Evolutionary conservation across 1,140 invertebrate genomes (phyloP).

Genomic region (Lineus longissimus): DNA sequence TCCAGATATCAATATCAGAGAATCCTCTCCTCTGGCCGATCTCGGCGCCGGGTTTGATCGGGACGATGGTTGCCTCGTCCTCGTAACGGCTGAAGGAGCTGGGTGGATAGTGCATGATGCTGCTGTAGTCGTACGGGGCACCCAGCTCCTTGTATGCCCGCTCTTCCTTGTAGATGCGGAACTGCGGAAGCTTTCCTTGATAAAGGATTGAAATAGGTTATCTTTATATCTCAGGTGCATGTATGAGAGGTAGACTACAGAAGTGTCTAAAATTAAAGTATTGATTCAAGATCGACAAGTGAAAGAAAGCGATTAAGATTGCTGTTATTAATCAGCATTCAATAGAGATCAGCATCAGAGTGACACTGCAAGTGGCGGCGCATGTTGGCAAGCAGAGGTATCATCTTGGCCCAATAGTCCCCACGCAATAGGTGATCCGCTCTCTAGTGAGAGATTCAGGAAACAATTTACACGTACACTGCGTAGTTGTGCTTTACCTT

Average conservation of each 20-base stretch:
- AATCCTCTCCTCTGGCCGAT: conserved; percentile 45
- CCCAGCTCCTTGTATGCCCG: conserved; percentile 24
- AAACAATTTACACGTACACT: background rate
- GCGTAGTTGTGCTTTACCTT: conserved; percentile 26
- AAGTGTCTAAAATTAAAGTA: background rate
- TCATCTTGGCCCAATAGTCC: no score
- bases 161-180: conserved; percentile 18
- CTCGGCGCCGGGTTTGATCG: conserved; percentile 24
- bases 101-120: conserved; percentile 56
- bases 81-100: conserved; percentile 52
- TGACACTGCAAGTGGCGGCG: no score
- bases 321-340: no score
- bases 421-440: background rate
- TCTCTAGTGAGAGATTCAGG: background rate
- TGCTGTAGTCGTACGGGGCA: conserved; percentile 51
- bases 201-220: conserved; percentile 17
- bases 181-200: conserved; percentile 32
- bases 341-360: no score
- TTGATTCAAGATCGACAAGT: background rate
- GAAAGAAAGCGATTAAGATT: no score
- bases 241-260: background rate
- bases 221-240: background rate
- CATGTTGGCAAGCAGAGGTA: no score
- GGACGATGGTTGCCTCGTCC: conserved; percentile 49
- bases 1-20: conserved; percentile 35